phyloP scores from a whole-genome alignment of 2,888 invertebrate species.

The Chelonus formosanus region DNA sequence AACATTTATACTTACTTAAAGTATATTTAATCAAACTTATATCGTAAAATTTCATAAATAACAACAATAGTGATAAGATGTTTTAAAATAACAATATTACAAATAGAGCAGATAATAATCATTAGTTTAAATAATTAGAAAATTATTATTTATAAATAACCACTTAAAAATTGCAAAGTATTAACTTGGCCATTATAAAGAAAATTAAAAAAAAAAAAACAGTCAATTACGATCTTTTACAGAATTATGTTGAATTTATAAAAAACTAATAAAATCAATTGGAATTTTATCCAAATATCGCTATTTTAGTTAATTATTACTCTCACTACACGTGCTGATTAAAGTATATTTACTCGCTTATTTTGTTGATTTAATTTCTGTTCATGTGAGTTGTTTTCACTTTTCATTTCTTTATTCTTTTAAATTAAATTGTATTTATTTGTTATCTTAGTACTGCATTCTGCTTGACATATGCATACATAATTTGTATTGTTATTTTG shows the following conservation, averaged over 20 bases:
- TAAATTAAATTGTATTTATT: conserved; percentile 25
- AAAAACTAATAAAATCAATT: conserved; percentile 43
- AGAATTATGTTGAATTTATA: conserved; percentile 36
- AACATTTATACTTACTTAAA: conserved; percentile 65
- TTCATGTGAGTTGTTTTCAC: conserved; percentile 5
- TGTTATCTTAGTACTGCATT: conserved; percentile 46
- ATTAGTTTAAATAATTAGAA: conserved; percentile 9
- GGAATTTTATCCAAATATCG: conserved; percentile 53
- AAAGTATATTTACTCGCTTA: conserved; percentile 47
- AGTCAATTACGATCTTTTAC: conserved; percentile 30
- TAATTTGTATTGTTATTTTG: conserved; percentile 23
- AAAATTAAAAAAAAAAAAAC: conserved; percentile 2
- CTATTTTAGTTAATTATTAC: conserved; percentile 55
- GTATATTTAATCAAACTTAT: conserved; percentile 60
- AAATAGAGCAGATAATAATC: conserved; percentile 13
- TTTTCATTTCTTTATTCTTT: conserved; percentile 24
- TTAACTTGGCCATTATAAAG: background rate
- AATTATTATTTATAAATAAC: conserved; percentile 1
- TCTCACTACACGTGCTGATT: conserved; percentile 60
- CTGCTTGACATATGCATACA: conserved; percentile 34
- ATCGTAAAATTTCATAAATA: conserved; percentile 62
- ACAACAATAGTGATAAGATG: conserved; percentile 54
- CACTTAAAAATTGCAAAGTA: background rate
- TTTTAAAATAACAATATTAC: conserved; percentile 36
- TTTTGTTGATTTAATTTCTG: conserved; percentile 14